Evolutionary conservation across 92 coral and sea anemone genomes (phyloP).

Genomic region (Micromussa lordhowensis): DNA sequence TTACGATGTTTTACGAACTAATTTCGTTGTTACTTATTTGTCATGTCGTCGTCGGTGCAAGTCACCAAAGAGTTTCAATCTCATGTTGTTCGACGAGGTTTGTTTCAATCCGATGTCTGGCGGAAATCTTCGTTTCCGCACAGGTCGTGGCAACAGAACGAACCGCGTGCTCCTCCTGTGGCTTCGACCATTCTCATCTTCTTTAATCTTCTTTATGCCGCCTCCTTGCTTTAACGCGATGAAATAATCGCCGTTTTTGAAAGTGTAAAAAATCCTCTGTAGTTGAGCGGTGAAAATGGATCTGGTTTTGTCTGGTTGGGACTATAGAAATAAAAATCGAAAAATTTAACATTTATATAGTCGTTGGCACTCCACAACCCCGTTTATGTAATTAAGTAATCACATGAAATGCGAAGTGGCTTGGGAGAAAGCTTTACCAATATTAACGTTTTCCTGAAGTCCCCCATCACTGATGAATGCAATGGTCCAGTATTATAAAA

Average conservation of each 20-base stretch:
- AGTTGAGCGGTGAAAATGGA: slow-evolving; percentile 28
- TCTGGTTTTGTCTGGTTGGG: slow-evolving; percentile 9
- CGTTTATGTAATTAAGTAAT: no score
- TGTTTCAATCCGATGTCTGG: background rate
- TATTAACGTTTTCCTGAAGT: no score
- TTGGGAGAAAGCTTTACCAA: no score
- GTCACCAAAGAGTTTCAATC: background rate
- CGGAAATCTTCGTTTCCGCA: slow-evolving; percentile 34
- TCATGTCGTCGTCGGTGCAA: background rate
- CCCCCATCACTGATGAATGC: no score
- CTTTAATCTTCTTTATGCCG: background rate
- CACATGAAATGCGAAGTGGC: no score
- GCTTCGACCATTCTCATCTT: slow-evolving; percentile 14
- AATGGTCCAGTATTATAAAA: no score
- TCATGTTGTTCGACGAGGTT: background rate
- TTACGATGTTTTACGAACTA: background rate
- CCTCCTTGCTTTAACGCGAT: slow-evolving; percentile 38
- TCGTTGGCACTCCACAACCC: no score
- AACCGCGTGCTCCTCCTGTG: slow-evolving; percentile 11
- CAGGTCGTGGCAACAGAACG: background rate
- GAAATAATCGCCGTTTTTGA: slow-evolving; percentile 25
- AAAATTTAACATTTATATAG: no score
- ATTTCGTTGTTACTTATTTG: background rate
- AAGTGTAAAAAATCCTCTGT: slow-evolving; percentile 9
- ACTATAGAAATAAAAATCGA: background rate